phyloP scores from a whole-genome alignment of 2,797 vertebrate genomes.

The Karalla daura region DNA sequence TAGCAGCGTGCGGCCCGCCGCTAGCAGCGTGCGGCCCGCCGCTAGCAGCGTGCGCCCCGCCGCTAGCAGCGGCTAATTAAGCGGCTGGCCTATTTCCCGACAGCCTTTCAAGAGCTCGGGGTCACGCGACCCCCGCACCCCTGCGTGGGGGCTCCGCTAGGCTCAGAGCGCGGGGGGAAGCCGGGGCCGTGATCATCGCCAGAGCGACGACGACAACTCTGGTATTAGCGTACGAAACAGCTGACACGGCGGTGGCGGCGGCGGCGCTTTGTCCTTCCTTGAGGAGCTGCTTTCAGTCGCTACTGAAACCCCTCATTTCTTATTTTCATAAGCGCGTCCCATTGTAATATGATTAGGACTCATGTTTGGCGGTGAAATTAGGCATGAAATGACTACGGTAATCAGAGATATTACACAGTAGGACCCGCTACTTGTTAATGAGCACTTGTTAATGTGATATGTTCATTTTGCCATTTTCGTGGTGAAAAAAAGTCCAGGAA shows the following conservation, averaged over 20 bases:
- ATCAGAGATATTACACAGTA: background rate
- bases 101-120: constrained; percentile 14
- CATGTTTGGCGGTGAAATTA: background rate
- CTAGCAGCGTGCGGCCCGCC: constrained; percentile 18
- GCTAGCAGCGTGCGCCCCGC: constrained; percentile 32
- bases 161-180: constrained; percentile 3
- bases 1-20: constrained; percentile 34
- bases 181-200: constrained; percentile 1
- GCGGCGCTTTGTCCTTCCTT: background rate
- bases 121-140: too few species aligned
- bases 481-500: constrained; percentile 1
- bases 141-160: constrained; percentile 1
- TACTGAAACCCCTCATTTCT: background rate
- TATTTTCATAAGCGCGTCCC: background rate
- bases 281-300: background rate
- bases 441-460: background rate
- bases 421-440: background rate
- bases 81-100: constrained; percentile 22
- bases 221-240: background rate
- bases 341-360: background rate
- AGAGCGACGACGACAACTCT: background rate
- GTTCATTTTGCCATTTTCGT: background rate
- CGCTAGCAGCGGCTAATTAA: constrained; percentile 37
- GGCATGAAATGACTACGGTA: background rate
- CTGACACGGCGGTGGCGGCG: background rate